These are phyloP conservation scores for Chymomyza amoena DNA, from an alignment of 2,888 invertebrate genomes.

Conservation along the genomic window DNA sequence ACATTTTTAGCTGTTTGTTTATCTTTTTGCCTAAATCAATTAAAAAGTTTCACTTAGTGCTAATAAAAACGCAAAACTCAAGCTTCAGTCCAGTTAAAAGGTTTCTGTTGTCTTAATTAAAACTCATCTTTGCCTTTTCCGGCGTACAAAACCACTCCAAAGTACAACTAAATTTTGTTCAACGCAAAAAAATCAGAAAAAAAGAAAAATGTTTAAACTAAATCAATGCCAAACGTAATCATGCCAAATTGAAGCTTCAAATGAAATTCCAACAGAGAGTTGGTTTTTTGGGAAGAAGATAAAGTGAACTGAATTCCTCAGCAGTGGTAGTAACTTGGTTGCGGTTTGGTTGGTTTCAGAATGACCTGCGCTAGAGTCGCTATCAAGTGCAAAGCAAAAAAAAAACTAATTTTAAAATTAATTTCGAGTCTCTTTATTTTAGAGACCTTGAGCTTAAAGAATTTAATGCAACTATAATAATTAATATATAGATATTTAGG, in stretches of 20 bases:
- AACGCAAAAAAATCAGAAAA: neutral
- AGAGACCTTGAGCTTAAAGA: no score
- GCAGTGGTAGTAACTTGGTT: no score
- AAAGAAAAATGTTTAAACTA: neutral
- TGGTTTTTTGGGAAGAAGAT: neutral
- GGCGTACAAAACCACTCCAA: constrained; percentile 41
- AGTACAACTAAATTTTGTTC: constrained; percentile 15
- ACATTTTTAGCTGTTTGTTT: neutral
- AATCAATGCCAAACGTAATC: constrained; percentile 14
- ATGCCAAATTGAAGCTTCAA: neutral
- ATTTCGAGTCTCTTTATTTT: no score
- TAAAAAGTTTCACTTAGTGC: constrained; percentile 61
- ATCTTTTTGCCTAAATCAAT: constrained; percentile 67
- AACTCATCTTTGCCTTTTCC: constrained; percentile 36
- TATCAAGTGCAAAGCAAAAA: no score
- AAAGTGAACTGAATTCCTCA: no score
- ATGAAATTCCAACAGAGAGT: neutral
- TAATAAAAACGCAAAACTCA: constrained; percentile 41
- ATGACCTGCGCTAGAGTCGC: no score
- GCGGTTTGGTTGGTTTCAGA: no score
- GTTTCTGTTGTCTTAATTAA: constrained; percentile 72
- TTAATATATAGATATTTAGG: no score
- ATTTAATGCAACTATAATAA: no score
- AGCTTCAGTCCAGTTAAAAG: constrained; percentile 49
- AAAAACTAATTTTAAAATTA: no score